phyloP scores from a whole-genome alignment of 2,113 vertebrate species.

The Pelmatolapia mariae region DNA sequence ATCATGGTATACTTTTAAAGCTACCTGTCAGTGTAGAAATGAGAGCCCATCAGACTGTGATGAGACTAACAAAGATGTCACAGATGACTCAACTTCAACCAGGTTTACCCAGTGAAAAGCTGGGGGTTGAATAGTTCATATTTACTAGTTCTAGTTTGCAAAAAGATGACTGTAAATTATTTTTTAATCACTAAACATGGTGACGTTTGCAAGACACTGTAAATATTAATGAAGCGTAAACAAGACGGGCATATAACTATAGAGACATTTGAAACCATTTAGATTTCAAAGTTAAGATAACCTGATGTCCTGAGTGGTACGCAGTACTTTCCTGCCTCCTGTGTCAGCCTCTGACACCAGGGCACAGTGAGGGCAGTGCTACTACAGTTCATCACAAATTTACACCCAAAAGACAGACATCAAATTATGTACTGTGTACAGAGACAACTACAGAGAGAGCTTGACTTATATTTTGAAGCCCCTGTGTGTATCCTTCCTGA shows the following conservation, averaged over 20 bases:
- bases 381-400: not conserved
- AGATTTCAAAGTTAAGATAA: not conserved
- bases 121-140: too few species aligned
- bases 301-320: not conserved
- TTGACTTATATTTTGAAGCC: not conserved
- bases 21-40: too few species aligned
- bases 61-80: too few species aligned
- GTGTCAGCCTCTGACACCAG: not conserved
- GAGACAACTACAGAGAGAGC: not conserved
- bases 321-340: not conserved
- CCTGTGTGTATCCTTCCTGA: not conserved
- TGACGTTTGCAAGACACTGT: not conserved
- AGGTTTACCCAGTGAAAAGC: too few species aligned
- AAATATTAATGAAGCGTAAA: not conserved
- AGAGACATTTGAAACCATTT: too few species aligned
- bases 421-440: not conserved
- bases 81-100: too few species aligned
- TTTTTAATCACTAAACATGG: too few species aligned
- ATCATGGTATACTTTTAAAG: too few species aligned
- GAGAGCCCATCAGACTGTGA: too few species aligned
- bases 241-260: not conserved
- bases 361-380: not conserved
- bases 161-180: too few species aligned
- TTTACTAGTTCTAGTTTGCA: too few species aligned
- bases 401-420: not conserved